Evolutionary conservation across 2,797 vertebrate genomes (phyloP), one percentile per base, ranked within the genome.

Genomic region (Delichon dasypus): DNA sequence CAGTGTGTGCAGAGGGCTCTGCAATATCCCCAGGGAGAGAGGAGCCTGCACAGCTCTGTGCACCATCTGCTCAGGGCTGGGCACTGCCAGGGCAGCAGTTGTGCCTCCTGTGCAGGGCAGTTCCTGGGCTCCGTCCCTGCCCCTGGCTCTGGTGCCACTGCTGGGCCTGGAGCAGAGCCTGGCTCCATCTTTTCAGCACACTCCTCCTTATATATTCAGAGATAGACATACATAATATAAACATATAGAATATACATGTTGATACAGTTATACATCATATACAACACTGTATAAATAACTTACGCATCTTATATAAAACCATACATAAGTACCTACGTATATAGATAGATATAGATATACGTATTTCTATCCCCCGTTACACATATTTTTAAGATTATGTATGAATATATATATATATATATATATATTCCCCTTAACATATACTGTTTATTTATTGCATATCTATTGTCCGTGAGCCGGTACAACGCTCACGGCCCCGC

Each of bases 131-230:
- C 61, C 34, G 53, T 2, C 54, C 26, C 36, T 88, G 76, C 68
- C 50, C n/a, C n/a, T 15, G 9, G 9, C 76, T 66, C 68, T 26
- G 40, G 30, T 1, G 44, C 67, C 75, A 45, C 30, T 3, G 60
- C 75, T 38, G 67, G 85, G 75, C 29, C 36, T 2, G 10, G 1
- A 53, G 61, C 77, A 67, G 68, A 42, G 70, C 45, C 53, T 6
- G 53, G 38, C 7, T n/a, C 38, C 38, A 18, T 25, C 61, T 21
- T 53, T 44, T 17, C 27, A 11, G 9, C 47, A 53, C 32, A 34
- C 0, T 3, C 4, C 3, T 8, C 19, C 51, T 25, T 13, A 66
- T 16, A n/a, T 5, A 58, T 23, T 38, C 20, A 30, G 6, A 36
- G 4, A 26, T 2, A 45, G 17, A 26, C 1, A 40, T 5, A 25